phyloP scores from a whole-genome alignment of 2,888 invertebrate genomes.

The Pristionchus entomophagus region DNA sequence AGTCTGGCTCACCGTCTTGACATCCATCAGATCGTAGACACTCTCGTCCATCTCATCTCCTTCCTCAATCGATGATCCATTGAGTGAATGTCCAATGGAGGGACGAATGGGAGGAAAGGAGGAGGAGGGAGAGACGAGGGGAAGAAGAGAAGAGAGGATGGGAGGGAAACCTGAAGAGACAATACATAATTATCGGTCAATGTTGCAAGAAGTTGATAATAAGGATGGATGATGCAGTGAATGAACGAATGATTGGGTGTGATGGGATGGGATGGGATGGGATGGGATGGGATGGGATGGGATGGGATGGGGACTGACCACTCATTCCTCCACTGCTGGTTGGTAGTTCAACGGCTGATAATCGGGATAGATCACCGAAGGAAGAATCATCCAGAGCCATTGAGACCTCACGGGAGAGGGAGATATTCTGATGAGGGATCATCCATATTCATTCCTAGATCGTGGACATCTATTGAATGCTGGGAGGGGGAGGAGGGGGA shows the following conservation, averaged over 20 bases:
- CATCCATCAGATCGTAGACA: constrained; percentile 30
- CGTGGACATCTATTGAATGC: too few relatives aligned
- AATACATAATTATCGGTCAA: too few relatives aligned
- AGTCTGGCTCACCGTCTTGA: neutral
- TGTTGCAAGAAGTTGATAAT: neutral
- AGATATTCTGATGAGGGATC: neutral
- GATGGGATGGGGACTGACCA: too few relatives aligned
- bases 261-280: too few relatives aligned
- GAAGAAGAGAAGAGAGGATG: neutral
- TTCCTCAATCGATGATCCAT: constrained; percentile 24
- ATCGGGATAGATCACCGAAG: neutral
- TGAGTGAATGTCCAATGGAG: neutral
- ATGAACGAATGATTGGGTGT: too few relatives aligned
- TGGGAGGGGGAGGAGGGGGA: too few relatives aligned
- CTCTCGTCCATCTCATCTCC: constrained; percentile 37
- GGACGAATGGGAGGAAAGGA: neutral
- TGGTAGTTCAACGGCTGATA: constrained; percentile 12
- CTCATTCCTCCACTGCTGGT: constrained; percentile 17
- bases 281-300: too few relatives aligned
- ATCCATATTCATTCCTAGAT: neutral
- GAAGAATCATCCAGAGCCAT: constrained; percentile 21
- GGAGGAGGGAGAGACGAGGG: neutral
- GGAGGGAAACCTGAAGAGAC: neutral
- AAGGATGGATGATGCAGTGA: neutral
- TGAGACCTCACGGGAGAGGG: constrained; percentile 20